Base-by-base conservation (phyloP, 2,888 invertebrate species). In the Orthonevra nobilis region DNA sequence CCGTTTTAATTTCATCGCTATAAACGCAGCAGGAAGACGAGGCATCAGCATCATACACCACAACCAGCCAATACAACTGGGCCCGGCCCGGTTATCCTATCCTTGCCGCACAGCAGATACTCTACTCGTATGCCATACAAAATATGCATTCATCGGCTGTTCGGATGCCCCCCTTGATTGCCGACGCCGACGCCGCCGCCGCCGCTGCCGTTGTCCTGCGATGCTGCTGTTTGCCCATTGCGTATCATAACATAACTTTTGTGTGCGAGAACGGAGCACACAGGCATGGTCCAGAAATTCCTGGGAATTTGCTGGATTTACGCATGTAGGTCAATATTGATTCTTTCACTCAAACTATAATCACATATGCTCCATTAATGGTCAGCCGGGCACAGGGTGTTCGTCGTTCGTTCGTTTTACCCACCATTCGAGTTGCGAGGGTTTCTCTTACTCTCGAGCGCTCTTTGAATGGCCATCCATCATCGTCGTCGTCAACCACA, bases 281-380 rank as follows among this genome's bases (percentile, higher is more conserved):
- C 32, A 46, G 73, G 73, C 54, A 44, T 56, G 54, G 79, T 79
- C 56, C 73, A 54, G 73, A 66, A 69, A 69, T 74, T 81, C 69
- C 81, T 69, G 81, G 74, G 74, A 81, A 74, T 74, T 63, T 79
- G 66, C 50, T 79, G 79, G 73, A 79, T 81, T 81, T 81, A 81
- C 81, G 81, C 81, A 81, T 81, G 81, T 81, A 81, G 81, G 81
- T 81, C 81, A 81, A 81, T 81, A 81, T 81, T 81, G 81, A 81
- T 81, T 81, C 81, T 81, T 81, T 74, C 63, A 74, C 81, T 74
- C 81, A 81, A 79, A 74, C 81, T 74, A 81, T 81, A 74, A 81
- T 81, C 81, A 81, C 81, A 81, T 81, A 81, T 81, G 81, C 81
- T 74, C 74, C 81, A 81, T 81, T 81, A 81, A 81, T 74, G 74